phyloP scores from a whole-genome alignment of 64 coral and sea anemone genomes.

The Montipora efflorescens region DNA sequence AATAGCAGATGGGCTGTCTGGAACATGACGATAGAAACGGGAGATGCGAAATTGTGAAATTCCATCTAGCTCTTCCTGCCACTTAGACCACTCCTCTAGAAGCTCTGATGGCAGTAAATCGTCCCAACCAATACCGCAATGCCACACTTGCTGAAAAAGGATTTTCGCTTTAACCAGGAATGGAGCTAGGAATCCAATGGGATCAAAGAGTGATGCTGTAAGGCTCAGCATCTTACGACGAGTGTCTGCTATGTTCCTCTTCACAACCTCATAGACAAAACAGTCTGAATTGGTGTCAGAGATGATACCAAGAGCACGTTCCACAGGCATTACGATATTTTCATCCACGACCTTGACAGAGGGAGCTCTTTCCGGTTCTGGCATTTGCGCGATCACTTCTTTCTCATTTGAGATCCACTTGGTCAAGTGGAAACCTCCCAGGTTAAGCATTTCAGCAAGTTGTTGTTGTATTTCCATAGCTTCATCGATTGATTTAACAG shows the following conservation, averaged over 20 bases:
- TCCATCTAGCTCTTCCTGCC: neutral
- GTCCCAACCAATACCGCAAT: slow-evolving; percentile 4
- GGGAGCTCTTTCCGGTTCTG: neutral
- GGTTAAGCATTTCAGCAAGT: no score
- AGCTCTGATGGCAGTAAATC: slow-evolving; percentile 23
- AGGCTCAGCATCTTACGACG: neutral
- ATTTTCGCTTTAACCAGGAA: slow-evolving; percentile 34
- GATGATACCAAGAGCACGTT: slow-evolving; percentile 38
- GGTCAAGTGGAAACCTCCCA: no score
- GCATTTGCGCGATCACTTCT: no score
- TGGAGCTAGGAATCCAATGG: slow-evolving; percentile 36
- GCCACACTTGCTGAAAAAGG: slow-evolving; percentile 7
- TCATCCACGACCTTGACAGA: slow-evolving; percentile 15
- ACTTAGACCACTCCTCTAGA: slow-evolving; percentile 20
- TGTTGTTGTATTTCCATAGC: no score
- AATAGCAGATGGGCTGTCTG: neutral
- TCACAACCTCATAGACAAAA: slow-evolving; percentile 16
- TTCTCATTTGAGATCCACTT: no score
- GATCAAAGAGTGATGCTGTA: slow-evolving; percentile 39
- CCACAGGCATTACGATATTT: slow-evolving; percentile 8
- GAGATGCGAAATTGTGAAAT: neutral
- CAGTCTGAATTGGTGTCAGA: slow-evolving; percentile 21
- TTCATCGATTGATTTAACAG: no score
- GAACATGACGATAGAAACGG: slow-evolving; percentile 16
- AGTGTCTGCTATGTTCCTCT: no score